A percentile compares a stretch with the other conserved stretches of the same genome.
Conservation (phyloP, 2,888 invertebrate species). For the Encarsia formosa region DNA sequence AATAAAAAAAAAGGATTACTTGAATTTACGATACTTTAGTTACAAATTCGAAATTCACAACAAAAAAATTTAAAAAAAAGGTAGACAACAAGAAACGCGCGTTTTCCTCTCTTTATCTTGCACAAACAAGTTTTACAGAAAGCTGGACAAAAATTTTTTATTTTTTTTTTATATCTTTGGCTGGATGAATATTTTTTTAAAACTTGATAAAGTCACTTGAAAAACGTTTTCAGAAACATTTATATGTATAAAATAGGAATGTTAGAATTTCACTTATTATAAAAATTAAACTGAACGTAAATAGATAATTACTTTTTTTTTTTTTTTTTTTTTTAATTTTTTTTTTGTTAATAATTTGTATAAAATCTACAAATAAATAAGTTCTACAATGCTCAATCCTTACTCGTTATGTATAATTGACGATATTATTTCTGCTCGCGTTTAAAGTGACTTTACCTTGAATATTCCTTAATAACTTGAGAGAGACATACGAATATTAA, state of each 20-base stretch:
- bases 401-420: constrained; percentile 14
- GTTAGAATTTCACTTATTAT: constrained; percentile 7
- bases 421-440: neutral
- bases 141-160: constrained; percentile 20
- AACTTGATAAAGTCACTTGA: constrained; percentile 19
- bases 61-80: too few relatives aligned
- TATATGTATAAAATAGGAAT: constrained; percentile 5
- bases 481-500: constrained; percentile 16
- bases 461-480: constrained; percentile 8
- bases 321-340: too few relatives aligned
- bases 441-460: constrained; percentile 21
- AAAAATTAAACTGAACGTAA: constrained; percentile 12
- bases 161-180: constrained; percentile 24
- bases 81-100: constrained; percentile 15
- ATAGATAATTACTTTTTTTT: constrained; percentile 1
- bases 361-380: neutral
- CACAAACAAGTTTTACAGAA: constrained; percentile 8
- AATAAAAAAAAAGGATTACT: too few relatives aligned
- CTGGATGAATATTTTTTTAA: constrained; percentile 13
- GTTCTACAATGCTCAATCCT: too few relatives aligned
- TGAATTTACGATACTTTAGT: too few relatives aligned
- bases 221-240: constrained; percentile 1
- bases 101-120: constrained; percentile 7
- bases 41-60: too few relatives aligned
- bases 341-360: too few relatives aligned